Percentiles rank a stretch among this genome's conserved stretches.
Conservation (phyloP, 1,140 invertebrate genomes). For the Seison nebaliae region DNA sequence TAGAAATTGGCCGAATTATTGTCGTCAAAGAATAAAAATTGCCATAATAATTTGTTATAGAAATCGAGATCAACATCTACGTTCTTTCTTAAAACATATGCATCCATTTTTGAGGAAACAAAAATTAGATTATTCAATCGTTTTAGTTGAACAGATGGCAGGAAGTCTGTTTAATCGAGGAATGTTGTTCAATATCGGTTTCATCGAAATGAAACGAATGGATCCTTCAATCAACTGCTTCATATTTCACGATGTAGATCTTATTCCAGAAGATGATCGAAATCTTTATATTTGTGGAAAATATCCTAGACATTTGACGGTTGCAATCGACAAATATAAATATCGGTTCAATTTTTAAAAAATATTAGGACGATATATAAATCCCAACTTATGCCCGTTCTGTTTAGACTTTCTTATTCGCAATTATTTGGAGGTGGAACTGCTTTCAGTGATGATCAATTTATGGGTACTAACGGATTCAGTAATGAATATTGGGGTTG, state of each 20-base stretch:
- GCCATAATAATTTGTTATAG: slow-evolving; percentile 24
- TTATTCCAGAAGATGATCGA: slow-evolving; percentile 55
- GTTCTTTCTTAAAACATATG: slow-evolving; percentile 19
- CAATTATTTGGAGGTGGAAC: slow-evolving; percentile 11
- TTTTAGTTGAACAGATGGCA: slow-evolving; percentile 30
- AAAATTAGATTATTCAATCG: slow-evolving; percentile 21
- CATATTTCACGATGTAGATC: slow-evolving; percentile 71
- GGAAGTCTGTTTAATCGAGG: slow-evolving; percentile 52
- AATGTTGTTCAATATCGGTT: slow-evolving; percentile 68
- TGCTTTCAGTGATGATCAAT: slow-evolving; percentile 9
- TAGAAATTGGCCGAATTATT: slow-evolving; percentile 45
- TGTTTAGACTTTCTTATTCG: slow-evolving; percentile 8
- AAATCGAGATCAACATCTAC: slow-evolving; percentile 26
- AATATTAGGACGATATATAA: too few species aligned
- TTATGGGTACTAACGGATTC: slow-evolving; percentile 13
- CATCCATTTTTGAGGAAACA: slow-evolving; percentile 22
- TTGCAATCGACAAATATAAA: slow-evolving; percentile 10
- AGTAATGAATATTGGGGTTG: slow-evolving; percentile 13
- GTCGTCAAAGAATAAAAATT: slow-evolving; percentile 39
- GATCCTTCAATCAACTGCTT: slow-evolving; percentile 47
- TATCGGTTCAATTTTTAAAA: too few species aligned
- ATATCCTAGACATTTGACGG: slow-evolving; percentile 45
- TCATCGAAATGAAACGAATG: slow-evolving; percentile 38
- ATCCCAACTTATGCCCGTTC: too few species aligned
- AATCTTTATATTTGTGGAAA: slow-evolving; percentile 67